Evolutionary conservation across 2,113 vertebrate species (phyloP).

Genomic region (Tachycineta bicolor): DNA sequence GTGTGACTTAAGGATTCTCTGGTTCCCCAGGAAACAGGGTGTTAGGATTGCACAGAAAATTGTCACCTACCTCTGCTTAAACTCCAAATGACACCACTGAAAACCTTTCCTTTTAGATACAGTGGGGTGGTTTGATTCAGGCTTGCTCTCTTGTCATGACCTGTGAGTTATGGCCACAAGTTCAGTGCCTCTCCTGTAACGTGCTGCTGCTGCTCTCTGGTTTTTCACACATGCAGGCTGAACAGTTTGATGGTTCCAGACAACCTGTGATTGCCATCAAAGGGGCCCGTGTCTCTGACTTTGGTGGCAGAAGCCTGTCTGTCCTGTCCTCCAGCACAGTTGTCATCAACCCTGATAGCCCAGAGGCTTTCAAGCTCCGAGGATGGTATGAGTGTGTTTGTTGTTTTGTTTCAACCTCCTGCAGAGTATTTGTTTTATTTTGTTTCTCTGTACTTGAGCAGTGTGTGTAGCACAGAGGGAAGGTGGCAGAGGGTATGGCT

Average conservation of each 20-base stretch:
- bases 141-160: not conserved
- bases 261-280: conserved; percentile 94
- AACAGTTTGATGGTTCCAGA: conserved; percentile 91
- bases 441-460: not conserved
- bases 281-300: conserved; percentile 93
- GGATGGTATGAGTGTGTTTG: conserved; percentile 85
- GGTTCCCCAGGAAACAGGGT: not conserved
- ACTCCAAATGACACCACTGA: not conserved
- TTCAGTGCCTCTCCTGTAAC: not conserved
- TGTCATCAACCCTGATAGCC: conserved; percentile 93
- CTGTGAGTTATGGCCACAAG: not conserved
- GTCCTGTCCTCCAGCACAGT: conserved; percentile 90
- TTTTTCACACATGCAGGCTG: conserved; percentile 80
- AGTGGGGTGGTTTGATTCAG: not conserved
- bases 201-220: not conserved
- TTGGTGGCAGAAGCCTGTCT: conserved; percentile 93
- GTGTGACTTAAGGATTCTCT: not conserved
- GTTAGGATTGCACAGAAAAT: not conserved
- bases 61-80: not conserved
- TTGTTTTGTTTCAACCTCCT: not conserved
- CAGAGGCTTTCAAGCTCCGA: conserved; percentile 92
- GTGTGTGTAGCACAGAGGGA: not conserved
- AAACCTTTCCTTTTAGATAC: not conserved
- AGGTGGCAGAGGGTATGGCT: not conserved
- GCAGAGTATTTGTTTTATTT: not conserved